Base-by-base conservation (phyloP, 2,797 vertebrate genomes). In the Sebastiscus tertius region DNA sequence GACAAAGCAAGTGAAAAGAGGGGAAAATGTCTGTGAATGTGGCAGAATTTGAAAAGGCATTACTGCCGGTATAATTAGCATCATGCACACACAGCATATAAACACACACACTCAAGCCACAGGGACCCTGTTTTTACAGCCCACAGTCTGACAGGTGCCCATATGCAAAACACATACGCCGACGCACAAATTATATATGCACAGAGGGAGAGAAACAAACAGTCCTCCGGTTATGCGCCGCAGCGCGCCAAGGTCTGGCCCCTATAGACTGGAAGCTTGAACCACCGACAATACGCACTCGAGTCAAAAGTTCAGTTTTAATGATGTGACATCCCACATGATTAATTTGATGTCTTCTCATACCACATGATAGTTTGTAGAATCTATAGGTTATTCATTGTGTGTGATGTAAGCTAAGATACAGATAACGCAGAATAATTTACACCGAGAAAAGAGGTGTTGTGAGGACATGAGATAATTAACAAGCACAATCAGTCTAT, bases 141-240 rank as follows among this genome's bases (percentile, higher is more conserved):
- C 88, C 85, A 87, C 83, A 80, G 81, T 83, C 58, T 84, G 80
- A 92, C 81, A 82, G 65, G 83, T 82, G 72, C 80, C 70, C 70
- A 62, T 91, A 88, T 93, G 87, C 77, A 89, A 89, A 88, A 85
- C 60, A 62, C 83, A 70, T 61, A 81, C 84, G 46, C 85, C 85
- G 71, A 93, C 90, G 59, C 56, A 77, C 75, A 88, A 60, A 93
- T 89, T 86, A 85, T 79, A 72, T 66, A 87, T 89, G 83, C 84
- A 79, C 69, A 86, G 59, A 61, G 67, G 33, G 54, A 85, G 77
- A 81, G 71, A 85, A 84, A 88, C 64, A 87, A 89, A 82, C 79
- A 78, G 73, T 55, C 36, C 62, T 88, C 34, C 74, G 63, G 76
- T 87, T 77, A 83, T 84, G 54, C 71, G 59, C 52, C 58, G 66